Percentiles rank a stretch among this genome's conserved stretches.
phyloP scores from a whole-genome alignment of 2,888 invertebrate species.

The Cantharis nigra region DNA sequence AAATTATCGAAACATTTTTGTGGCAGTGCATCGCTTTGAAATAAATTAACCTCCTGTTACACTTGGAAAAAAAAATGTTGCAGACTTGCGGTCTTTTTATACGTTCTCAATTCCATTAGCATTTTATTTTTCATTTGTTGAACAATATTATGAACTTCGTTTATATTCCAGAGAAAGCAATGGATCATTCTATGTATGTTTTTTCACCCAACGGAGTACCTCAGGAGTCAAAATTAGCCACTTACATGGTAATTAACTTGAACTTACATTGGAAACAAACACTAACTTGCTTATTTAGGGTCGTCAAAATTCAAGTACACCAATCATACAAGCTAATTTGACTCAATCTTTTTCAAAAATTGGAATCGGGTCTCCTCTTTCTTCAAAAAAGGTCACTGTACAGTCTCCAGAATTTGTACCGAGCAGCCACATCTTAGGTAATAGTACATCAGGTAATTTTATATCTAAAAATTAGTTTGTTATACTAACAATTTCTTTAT shows the following conservation, averaged over 20 bases:
- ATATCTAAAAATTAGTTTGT: neutral
- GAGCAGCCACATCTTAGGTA: conserved; percentile 43
- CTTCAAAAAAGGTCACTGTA: conserved; percentile 58
- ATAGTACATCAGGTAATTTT: conserved; percentile 39
- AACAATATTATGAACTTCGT: neutral
- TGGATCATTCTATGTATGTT: conserved; percentile 81
- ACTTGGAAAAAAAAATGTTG: neutral
- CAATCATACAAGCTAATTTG: conserved; percentile 43
- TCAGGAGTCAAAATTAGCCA: conserved; percentile 82
- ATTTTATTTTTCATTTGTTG: neutral
- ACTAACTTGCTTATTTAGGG: conserved; percentile 38
- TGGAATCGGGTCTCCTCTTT: conserved; percentile 46
- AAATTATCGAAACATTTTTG: neutral
- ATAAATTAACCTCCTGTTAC: neutral
- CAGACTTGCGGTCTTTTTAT: conserved; percentile 4
- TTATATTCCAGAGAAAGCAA: conserved; percentile 44
- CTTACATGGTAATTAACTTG: conserved; percentile 71
- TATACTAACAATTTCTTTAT: neutral
- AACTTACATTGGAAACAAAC: conserved; percentile 6
- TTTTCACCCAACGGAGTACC: conserved; percentile 74
- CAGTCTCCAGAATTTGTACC: conserved; percentile 63
- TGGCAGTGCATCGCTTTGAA: neutral
- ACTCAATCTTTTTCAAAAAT: conserved; percentile 48
- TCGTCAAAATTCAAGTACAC: conserved; percentile 46
- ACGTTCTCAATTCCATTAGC: neutral